Evolutionary conservation across 1,140 invertebrate genomes (phyloP).

Genomic region (Amyelois transitella): DNA sequence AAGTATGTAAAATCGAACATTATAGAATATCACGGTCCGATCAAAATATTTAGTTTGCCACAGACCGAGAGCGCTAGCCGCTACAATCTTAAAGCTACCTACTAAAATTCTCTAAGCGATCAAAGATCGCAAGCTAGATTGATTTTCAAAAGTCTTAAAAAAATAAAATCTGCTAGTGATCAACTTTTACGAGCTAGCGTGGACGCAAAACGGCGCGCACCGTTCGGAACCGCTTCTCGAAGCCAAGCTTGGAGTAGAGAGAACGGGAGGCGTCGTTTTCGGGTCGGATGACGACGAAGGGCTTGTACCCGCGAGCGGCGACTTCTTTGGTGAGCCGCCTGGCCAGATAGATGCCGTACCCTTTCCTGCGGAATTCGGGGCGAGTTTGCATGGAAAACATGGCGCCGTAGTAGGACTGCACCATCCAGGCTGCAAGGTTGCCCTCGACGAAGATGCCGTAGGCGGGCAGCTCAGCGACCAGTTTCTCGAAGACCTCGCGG

Average conservation of each 20-base stretch:
- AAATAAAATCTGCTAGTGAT: slow-evolving; percentile 74
- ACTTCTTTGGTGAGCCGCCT: slow-evolving; percentile 80
- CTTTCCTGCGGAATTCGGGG: slow-evolving; percentile 86
- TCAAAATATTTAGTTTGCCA: background rate
- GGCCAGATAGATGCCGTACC: slow-evolving; percentile 82
- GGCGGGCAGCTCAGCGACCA: slow-evolving; percentile 83
- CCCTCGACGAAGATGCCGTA: slow-evolving; percentile 85
- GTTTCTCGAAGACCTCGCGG: slow-evolving; percentile 85
- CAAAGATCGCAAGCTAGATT: slow-evolving; percentile 72
- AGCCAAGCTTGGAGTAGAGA: slow-evolving; percentile 86
- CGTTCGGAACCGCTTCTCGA: slow-evolving; percentile 84
- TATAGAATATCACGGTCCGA: background rate
- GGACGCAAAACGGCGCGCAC: slow-evolving; percentile 84
- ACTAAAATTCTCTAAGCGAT: slow-evolving; percentile 69
- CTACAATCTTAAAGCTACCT: slow-evolving; percentile 66
- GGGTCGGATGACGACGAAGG: slow-evolving; percentile 89
- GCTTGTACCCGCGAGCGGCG: slow-evolving; percentile 83
- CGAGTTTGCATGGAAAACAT: slow-evolving; percentile 94
- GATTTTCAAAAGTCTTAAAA: slow-evolving; percentile 74
- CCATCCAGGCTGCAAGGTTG: slow-evolving; percentile 87
- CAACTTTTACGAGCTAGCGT: slow-evolving; percentile 60
- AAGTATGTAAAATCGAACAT: slow-evolving; percentile 2
- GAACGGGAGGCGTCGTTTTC: slow-evolving; percentile 88
- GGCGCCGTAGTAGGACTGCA: slow-evolving; percentile 90
- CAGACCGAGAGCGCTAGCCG: slow-evolving; percentile 61